These are phyloP conservation scores for Drosophila subpulchrella DNA, from an alignment of 1,140 invertebrate species.

Conservation along the genomic window DNA sequence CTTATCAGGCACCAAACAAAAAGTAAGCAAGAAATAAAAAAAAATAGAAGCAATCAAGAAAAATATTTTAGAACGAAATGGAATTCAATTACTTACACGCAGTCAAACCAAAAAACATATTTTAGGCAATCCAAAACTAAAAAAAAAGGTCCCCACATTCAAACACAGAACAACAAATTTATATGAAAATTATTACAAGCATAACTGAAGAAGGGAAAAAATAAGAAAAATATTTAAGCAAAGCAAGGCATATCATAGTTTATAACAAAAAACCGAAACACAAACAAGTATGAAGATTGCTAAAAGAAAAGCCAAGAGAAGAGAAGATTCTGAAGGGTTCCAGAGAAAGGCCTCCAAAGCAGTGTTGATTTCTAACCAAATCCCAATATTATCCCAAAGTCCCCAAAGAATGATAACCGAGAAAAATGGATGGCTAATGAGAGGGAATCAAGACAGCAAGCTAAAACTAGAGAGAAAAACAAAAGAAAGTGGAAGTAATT, in stretches of 20 bases:
- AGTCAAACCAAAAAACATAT: conserved; percentile 48
- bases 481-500: conserved; percentile 10
- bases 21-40: conserved; percentile 80
- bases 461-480: neutral
- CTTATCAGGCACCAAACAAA: conserved; percentile 72
- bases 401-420: neutral
- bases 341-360: conserved; percentile 14
- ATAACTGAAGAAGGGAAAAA: conserved; percentile 25
- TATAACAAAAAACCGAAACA: conserved; percentile 61
- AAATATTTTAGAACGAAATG: conserved; percentile 65
- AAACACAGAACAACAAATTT: conserved; percentile 36
- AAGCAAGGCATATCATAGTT: conserved; percentile 82
- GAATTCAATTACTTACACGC: conserved; percentile 43
- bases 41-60: conserved; percentile 51
- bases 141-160: conserved; percentile 1
- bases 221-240: conserved; percentile 77
- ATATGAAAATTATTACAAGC: conserved; percentile 47
- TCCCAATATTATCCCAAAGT: neutral
- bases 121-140: conserved; percentile 64
- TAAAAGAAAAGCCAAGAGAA: conserved; percentile 18
- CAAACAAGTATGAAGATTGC: conserved; percentile 17
- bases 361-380: conserved; percentile 21
- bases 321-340: conserved; percentile 18
- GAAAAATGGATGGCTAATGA: conserved; percentile 23
- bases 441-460: conserved; percentile 53